Evolutionary conservation across 2,113 vertebrate genomes (phyloP), one percentile per base, ranked within the genome.

Genomic region (Scomber scombrus): DNA sequence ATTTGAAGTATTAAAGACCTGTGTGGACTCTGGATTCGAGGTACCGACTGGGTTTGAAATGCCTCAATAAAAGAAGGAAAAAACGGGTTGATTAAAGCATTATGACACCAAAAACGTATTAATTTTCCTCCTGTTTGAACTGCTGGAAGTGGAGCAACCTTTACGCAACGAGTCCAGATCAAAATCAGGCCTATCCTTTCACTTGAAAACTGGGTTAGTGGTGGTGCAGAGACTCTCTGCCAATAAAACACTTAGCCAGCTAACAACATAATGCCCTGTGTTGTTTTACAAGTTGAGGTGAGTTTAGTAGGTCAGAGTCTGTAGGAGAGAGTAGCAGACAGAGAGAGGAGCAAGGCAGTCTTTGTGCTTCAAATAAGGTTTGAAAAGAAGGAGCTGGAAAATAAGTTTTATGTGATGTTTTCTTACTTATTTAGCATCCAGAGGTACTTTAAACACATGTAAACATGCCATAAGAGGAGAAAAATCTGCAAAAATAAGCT

Each of bases 231-330:
- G 49, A 78, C 15, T 16, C 13, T 0, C 57, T 9, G 55, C 55
- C 76, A 72, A 47, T 45, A 62, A 81, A 70, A 62, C 61, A 3
- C 65, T 46, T 12, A 10, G 50, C 49, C 0, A 2, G n/a, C 54
- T 3, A 5, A 58, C 60, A 40, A 23, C 0, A 3, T 5, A 43
- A 29, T 0, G 14, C 43, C 19, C 19, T 3, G 1, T 16, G 19
- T 72, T 12, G 54, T 67, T 80, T 71, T 26, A 78, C 69, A 73
- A 29, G 57, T 11, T 21, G 55, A 71, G 69, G 57, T 69, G 52
- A 21, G 50, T 79, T 75, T 18, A 62, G 62, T 23, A 2, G 75
- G 66, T 69, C 68, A 62, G 49, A 47, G 1, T 23, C 26, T 29
- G 15, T 0, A 45, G 19, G 40, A 66, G 12, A 34, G 43, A 57